Conservation (phyloP, 2,113 vertebrate species). For the Albula glossodonta region DNA sequence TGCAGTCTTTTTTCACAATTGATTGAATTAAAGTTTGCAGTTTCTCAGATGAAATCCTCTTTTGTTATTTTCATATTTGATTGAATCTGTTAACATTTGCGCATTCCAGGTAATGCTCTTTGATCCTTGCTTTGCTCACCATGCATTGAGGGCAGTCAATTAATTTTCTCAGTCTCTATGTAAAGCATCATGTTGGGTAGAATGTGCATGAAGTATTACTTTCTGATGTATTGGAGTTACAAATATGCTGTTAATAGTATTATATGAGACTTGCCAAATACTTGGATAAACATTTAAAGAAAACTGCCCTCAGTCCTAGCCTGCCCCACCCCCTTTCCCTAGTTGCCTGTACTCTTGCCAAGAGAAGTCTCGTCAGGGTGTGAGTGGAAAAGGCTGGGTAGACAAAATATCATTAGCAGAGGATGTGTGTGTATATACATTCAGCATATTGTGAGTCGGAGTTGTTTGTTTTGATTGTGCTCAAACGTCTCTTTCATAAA, state of each 20-base stretch:
- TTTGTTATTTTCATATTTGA: too few relatives aligned
- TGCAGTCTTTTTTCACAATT: not conserved
- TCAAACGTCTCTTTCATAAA: slow-evolving; percentile 14
- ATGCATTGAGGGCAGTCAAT: not conserved
- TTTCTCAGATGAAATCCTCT: not conserved
- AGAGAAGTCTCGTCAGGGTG: slow-evolving; percentile 21
- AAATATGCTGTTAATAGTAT: not conserved
- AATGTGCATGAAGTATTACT: not conserved
- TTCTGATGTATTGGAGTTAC: not conserved
- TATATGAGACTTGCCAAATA: not conserved
- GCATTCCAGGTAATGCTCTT: not conserved
- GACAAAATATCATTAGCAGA: slow-evolving; percentile 52
- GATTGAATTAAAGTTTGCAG: not conserved
- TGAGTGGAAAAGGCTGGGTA: slow-evolving; percentile 38
- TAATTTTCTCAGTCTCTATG: not conserved
- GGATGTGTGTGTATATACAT: slow-evolving; percentile 42
- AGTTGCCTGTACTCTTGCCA: not conserved
- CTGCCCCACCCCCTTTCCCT: not conserved
- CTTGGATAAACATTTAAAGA: slow-evolving; percentile 14
- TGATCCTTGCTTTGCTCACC: not conserved
- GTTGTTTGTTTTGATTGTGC: slow-evolving; percentile 35
- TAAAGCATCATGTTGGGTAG: not conserved
- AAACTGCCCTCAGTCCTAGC: not conserved
- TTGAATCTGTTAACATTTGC: too few relatives aligned
- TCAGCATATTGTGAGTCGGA: slow-evolving; percentile 14